phyloP scores from a whole-genome alignment of 2,797 vertebrate genomes.

The Steatocranus sp. region DNA sequence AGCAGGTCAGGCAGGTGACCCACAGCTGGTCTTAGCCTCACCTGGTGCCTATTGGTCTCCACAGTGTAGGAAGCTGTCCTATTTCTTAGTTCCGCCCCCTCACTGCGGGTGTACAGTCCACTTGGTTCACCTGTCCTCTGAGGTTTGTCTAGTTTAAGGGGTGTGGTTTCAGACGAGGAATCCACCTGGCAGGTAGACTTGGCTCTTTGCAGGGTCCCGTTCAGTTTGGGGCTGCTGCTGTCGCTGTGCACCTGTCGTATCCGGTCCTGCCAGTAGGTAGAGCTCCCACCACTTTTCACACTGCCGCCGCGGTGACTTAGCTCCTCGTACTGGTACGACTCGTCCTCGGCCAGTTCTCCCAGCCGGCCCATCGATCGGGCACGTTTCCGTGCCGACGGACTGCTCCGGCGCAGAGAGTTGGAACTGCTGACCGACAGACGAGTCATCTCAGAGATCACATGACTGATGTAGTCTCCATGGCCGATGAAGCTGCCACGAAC shows the following conservation, averaged over 20 bases:
- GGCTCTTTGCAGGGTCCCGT: conserved; percentile 74
- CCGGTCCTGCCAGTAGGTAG: conserved; percentile 80
- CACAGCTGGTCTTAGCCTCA: conserved; percentile 28
- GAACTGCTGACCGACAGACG: conserved; percentile 86
- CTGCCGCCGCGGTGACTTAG: conserved; percentile 52
- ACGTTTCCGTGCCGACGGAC: conserved; percentile 80
- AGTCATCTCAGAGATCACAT: conserved; percentile 85
- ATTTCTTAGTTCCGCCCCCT: conserved; percentile 40
- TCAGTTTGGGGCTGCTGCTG: conserved; percentile 75
- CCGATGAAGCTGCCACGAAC: conserved; percentile 87
- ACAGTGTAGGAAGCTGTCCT: conserved; percentile 71
- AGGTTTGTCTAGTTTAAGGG: not conserved
- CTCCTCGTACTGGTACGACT: conserved; percentile 80
- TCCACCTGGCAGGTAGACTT: conserved; percentile 75
- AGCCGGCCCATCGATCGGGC: conserved; percentile 86
- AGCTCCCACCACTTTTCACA: not conserved
- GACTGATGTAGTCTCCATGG: conserved; percentile 86
- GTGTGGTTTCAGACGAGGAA: conserved; percentile 37
- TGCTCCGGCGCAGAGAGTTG: conserved; percentile 83
- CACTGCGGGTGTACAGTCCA: conserved; percentile 1
- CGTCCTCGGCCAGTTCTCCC: conserved; percentile 74
- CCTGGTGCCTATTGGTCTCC: not conserved
- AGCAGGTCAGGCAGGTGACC: conserved; percentile 63
- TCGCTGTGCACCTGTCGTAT: conserved; percentile 70
- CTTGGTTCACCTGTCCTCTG: conserved; percentile 10